A percentile compares a stretch with the other conserved stretches of the same genome.
Conservation (phyloP, 1,140 invertebrate species). For the Drosophila athabasca region DNA sequence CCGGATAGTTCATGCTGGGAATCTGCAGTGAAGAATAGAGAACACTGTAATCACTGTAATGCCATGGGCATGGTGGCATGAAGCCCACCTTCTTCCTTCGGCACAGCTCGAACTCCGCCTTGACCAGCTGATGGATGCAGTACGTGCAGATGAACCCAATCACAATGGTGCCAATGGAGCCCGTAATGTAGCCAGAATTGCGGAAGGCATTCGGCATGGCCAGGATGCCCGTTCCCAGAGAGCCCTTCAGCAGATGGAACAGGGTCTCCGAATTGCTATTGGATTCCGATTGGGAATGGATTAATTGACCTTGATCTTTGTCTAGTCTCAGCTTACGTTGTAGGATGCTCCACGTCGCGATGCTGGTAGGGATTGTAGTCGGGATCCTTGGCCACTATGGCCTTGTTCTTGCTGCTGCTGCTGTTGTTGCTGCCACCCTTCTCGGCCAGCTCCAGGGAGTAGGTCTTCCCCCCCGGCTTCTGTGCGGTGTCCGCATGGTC, state of each 20-base stretch:
- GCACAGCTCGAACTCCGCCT: constrained; percentile 88
- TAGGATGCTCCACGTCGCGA: constrained; percentile 88
- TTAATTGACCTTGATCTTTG: neutral
- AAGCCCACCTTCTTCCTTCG: constrained; percentile 84
- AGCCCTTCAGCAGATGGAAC: constrained; percentile 92
- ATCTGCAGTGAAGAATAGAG: constrained; percentile 73
- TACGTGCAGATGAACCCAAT: constrained; percentile 91
- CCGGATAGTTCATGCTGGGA: constrained; percentile 89
- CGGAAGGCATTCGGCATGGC: constrained; percentile 94
- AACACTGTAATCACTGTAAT: neutral
- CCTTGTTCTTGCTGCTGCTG: constrained; percentile 68
- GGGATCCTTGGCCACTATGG: constrained; percentile 62
- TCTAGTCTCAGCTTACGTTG: constrained; percentile 85
- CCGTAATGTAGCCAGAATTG: constrained; percentile 89
- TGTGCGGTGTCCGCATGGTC: constrained; percentile 68
- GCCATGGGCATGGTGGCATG: too few species aligned
- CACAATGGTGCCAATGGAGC: constrained; percentile 87
- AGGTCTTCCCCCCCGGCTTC: constrained; percentile 54
- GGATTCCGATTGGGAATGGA: neutral
- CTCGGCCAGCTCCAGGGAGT: constrained; percentile 84
- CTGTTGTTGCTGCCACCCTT: constrained; percentile 62
- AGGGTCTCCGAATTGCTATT: constrained; percentile 90
- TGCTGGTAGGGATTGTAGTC: constrained; percentile 88
- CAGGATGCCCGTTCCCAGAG: constrained; percentile 94
- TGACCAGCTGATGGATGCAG: constrained; percentile 90